A percentile compares a stretch with the other conserved stretches of the same genome.
Evolutionary conservation across 2,888 invertebrate genomes (phyloP).

Genomic region (Rotaria macrura): DNA sequence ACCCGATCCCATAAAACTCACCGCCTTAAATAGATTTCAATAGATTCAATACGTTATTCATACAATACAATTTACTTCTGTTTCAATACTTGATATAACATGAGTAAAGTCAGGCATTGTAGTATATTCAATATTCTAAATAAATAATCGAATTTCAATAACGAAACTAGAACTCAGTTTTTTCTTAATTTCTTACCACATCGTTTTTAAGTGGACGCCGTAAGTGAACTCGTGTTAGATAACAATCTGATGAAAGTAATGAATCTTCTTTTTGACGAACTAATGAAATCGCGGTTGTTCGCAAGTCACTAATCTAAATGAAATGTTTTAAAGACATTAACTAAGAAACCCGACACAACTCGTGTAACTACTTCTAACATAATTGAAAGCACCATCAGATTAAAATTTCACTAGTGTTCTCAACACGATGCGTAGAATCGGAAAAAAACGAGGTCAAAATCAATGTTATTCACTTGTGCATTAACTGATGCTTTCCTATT

Average conservation of each 20-base stretch:
- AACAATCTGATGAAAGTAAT: slow-evolving; percentile 14
- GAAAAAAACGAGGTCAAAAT: too few species aligned
- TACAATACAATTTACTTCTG: neutral
- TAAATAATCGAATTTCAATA: neutral
- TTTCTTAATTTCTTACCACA: neutral
- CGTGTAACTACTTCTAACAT: too few species aligned
- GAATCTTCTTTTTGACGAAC: slow-evolving; percentile 21
- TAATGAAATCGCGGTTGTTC: neutral
- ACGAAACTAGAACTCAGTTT: too few species aligned
- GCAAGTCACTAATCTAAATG: neutral
- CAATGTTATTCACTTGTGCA: too few species aligned
- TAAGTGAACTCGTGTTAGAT: slow-evolving; percentile 9
- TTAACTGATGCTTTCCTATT: too few species aligned
- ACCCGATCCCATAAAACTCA: neutral
- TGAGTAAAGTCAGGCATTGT: slow-evolving; percentile 15
- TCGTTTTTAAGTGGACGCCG: neutral
- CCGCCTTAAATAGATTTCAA: neutral
- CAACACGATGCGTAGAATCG: too few species aligned
- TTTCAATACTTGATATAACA: slow-evolving; percentile 12
- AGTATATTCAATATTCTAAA: slow-evolving; percentile 12
- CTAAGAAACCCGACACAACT: too few species aligned
- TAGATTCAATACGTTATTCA: neutral
- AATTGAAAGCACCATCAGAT: too few species aligned
- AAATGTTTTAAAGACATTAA: neutral
- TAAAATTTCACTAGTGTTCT: too few species aligned